Conservation (phyloP, 1,140 invertebrate genomes). For the Drosophila simulans region DNA sequence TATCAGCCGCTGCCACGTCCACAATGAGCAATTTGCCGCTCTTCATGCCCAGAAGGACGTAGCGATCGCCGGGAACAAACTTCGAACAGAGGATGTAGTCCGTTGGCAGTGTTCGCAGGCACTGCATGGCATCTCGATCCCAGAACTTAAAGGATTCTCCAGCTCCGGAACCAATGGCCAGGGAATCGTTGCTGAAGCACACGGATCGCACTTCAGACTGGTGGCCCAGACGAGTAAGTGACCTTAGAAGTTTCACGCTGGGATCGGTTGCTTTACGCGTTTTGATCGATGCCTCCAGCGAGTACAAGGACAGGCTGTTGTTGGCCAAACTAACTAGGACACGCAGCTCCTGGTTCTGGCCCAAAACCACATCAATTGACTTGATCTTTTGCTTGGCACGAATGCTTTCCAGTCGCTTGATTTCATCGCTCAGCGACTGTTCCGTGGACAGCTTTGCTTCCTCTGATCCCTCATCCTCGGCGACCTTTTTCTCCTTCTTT, state of each 20-base stretch:
- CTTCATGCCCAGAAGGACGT: conserved; percentile 95
- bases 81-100: conserved; percentile 90
- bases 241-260: conserved; percentile 84
- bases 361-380: conserved; percentile 88
- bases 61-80: conserved; percentile 96
- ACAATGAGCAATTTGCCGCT: conserved; percentile 94
- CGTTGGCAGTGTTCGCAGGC: conserved; percentile 91
- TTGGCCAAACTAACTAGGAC: conserved; percentile 88
- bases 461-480: conserved; percentile 28
- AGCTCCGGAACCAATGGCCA: conserved; percentile 93
- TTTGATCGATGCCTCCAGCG: conserved; percentile 85
- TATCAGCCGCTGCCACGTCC: conserved; percentile 92
- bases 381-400: conserved; percentile 90
- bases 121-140: conserved; percentile 94
- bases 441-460: conserved; percentile 65
- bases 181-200: conserved; percentile 95
- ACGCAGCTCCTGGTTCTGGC: conserved; percentile 88
- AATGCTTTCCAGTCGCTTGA: conserved; percentile 88
- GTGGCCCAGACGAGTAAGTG: conserved; percentile 91
- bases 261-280: conserved; percentile 85
- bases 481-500: conserved; percentile 89
- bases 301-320: conserved; percentile 89
- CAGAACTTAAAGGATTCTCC: conserved; percentile 96
- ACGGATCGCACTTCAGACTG: conserved; percentile 94
- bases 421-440: conserved; percentile 89